Percentiles rank a stretch among this genome's conserved stretches.
Conservation (phyloP, 2,797 vertebrate species). For the Heterohyrax brucei region DNA sequence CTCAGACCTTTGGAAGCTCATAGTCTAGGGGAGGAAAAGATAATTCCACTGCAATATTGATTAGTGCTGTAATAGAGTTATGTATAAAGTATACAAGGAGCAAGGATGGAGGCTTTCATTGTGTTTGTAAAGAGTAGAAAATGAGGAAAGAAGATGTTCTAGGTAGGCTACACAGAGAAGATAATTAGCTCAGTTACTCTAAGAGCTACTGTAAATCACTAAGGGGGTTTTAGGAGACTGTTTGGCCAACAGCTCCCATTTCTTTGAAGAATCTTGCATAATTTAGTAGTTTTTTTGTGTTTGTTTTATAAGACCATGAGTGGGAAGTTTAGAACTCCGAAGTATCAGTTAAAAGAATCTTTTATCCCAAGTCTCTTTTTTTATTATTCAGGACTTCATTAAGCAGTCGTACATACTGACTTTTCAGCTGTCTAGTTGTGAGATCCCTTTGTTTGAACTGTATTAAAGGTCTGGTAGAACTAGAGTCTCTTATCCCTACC, state of each 20-base stretch:
- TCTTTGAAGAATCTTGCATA: constrained; percentile 53
- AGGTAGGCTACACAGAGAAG: constrained; percentile 27
- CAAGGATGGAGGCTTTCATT: constrained; percentile 31
- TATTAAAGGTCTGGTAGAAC: constrained; percentile 60
- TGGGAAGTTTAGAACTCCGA: constrained; percentile 51
- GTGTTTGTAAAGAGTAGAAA: constrained; percentile 1
- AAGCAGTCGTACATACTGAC: constrained; percentile 1
- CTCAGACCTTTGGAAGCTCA: constrained; percentile 8
- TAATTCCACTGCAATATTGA: constrained; percentile 39
- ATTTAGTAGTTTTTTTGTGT: constrained; percentile 39
- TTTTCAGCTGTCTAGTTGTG: constrained; percentile 27
- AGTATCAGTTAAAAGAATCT: constrained; percentile 2
- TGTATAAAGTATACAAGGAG: neutral
- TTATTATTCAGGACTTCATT: constrained; percentile 62
- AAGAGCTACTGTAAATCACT: constrained; percentile 16
- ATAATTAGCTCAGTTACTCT: neutral
- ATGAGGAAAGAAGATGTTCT: neutral
- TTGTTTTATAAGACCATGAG: constrained; percentile 49
- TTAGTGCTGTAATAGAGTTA: constrained; percentile 55
- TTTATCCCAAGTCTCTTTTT: constrained; percentile 28
- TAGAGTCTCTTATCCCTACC: neutral
- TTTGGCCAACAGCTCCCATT: constrained; percentile 11
- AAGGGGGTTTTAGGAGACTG: constrained; percentile 9
- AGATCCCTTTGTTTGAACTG: constrained; percentile 45
- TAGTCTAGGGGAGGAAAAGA: constrained; percentile 22